Conservation (phyloP, 2,888 invertebrate species). For the Drosophila neotestacea region DNA sequence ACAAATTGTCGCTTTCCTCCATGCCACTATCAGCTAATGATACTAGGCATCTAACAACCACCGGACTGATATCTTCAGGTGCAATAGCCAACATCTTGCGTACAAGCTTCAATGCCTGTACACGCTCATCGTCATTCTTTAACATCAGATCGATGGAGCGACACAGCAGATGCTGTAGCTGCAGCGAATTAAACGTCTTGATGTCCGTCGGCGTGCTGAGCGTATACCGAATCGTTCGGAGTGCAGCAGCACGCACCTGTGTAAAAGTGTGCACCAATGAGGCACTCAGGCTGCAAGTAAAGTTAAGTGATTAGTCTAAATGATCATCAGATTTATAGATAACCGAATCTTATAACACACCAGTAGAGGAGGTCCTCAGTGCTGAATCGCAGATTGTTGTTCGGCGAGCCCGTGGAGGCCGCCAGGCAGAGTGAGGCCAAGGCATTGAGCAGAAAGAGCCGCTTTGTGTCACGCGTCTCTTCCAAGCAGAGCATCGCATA, state of each 20-base stretch:
- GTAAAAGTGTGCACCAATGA: slow-evolving; percentile 94
- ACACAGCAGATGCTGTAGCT: slow-evolving; percentile 92
- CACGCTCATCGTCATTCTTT: slow-evolving; percentile 96
- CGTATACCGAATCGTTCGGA: slow-evolving; percentile 94
- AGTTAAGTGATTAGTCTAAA: neutral
- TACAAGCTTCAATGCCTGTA: slow-evolving; percentile 94
- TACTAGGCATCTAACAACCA: slow-evolving; percentile 92
- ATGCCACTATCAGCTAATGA: slow-evolving; percentile 92
- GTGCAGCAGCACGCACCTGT: slow-evolving; percentile 94
- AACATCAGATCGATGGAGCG: slow-evolving; percentile 95
- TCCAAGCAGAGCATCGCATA: slow-evolving; percentile 87
- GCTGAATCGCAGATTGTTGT: slow-evolving; percentile 88
- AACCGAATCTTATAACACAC: slow-evolving; percentile 86
- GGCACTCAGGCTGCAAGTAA: slow-evolving; percentile 90
- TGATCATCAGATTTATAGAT: too few species aligned
- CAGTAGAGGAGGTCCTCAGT: slow-evolving; percentile 93
- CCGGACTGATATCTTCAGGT: slow-evolving; percentile 90
- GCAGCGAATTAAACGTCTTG: slow-evolving; percentile 91
- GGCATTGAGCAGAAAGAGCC: slow-evolving; percentile 94
- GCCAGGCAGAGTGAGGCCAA: slow-evolving; percentile 90
- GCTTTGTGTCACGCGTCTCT: slow-evolving; percentile 90
- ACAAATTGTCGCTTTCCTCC: slow-evolving; percentile 91
- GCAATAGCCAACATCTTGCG: slow-evolving; percentile 88
- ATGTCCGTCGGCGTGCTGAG: slow-evolving; percentile 92
- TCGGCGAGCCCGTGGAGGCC: slow-evolving; percentile 55